Evolutionary conservation across 2,888 invertebrate genomes (phyloP).

Genomic region (Dryadula phaetusa): DNA sequence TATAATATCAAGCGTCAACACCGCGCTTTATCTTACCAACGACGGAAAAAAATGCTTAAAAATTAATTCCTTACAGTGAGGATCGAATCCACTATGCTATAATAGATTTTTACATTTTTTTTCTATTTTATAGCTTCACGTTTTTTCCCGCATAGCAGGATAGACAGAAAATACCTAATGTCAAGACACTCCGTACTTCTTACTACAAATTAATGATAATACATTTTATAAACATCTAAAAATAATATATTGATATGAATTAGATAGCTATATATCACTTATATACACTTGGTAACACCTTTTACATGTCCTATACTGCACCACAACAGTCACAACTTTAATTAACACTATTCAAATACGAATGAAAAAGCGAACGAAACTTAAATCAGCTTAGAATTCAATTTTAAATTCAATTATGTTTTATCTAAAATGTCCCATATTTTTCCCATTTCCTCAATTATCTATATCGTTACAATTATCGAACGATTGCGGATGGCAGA

Average conservation of each 20-base stretch:
- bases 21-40: no score
- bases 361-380: conserved; percentile 7
- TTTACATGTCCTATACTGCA: neutral
- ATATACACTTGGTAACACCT: neutral
- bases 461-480: conserved; percentile 78
- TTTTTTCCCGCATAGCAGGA: no score
- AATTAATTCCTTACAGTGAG: no score
- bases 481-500: conserved; percentile 69
- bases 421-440: conserved; percentile 43
- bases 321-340: conserved; percentile 5
- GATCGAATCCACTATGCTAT: no score
- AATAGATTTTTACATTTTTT: no score
- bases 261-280: neutral
- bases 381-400: conserved; percentile 25
- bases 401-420: conserved; percentile 47
- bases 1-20: no score
- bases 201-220: no score
- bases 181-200: no score
- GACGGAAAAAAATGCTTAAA: no score
- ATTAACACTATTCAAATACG: conserved; percentile 15
- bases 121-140: no score
- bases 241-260: neutral
- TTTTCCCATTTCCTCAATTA: conserved; percentile 55
- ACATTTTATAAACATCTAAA: neutral
- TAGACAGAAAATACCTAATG: no score